Percentiles rank a stretch among this genome's conserved stretches.
Evolutionary conservation across 2,113 vertebrate species (phyloP).

Genomic region (Glaucomys volans): DNA sequence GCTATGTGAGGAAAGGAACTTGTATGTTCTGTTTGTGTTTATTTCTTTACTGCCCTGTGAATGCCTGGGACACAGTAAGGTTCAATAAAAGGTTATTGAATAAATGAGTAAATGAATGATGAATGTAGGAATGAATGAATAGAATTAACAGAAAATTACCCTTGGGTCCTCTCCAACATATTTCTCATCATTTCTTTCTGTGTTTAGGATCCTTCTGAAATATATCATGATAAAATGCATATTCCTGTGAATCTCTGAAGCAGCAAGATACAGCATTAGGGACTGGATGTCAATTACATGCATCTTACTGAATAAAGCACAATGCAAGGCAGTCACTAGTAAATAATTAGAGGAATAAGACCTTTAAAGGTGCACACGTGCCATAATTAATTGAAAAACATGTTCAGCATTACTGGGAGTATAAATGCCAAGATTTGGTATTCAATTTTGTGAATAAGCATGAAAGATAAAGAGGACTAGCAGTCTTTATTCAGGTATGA

Average conservation of each 20-base stretch:
- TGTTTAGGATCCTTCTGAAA: neutral
- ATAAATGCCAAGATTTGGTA: conserved; percentile 46
- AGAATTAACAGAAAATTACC: neutral
- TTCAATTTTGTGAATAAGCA: conserved; percentile 18
- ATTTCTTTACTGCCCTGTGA: neutral
- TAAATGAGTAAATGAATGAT: neutral
- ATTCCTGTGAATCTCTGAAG: neutral
- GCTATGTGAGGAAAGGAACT: neutral
- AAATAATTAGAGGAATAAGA: conserved; percentile 35
- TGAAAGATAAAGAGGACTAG: neutral
- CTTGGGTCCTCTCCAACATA: neutral
- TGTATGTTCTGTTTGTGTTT: neutral
- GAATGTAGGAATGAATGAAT: neutral
- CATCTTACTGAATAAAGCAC: neutral
- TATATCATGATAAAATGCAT: neutral
- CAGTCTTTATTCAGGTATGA: neutral
- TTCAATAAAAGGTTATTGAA: neutral
- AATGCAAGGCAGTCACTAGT: neutral
- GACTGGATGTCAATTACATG: neutral
- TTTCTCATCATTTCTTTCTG: neutral
- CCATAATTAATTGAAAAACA: conserved; percentile 54
- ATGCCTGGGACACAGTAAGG: neutral
- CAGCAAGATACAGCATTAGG: too few species aligned
- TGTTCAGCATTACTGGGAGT: neutral
- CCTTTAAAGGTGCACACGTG: neutral